These are phyloP conservation scores for Nothoprocta pentlandii DNA, from an alignment of 2,113 vertebrate species.

Conservation along the genomic window DNA sequence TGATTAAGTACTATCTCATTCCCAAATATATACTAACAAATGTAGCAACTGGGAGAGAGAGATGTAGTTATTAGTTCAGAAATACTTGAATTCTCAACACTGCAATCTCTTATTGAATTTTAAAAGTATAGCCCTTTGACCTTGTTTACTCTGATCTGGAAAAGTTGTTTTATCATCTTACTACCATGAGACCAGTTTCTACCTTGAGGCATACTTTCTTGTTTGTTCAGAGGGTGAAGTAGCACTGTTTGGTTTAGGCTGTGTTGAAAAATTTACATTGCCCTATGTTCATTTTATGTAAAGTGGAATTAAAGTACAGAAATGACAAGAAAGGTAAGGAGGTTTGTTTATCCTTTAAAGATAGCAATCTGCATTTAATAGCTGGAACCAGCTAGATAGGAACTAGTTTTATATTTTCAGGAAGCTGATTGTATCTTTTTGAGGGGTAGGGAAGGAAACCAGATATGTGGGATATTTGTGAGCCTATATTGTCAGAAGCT, in stretches of 20 bases:
- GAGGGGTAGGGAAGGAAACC: neutral
- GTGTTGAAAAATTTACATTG: neutral
- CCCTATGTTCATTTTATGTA: neutral
- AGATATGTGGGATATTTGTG: neutral
- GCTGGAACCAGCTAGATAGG: neutral
- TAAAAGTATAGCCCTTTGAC: neutral
- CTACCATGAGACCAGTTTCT: neutral
- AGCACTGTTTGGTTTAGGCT: neutral
- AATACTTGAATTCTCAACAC: neutral
- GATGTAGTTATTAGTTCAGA: neutral
- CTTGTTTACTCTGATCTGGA: neutral
- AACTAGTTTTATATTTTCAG: neutral
- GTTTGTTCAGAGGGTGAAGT: neutral
- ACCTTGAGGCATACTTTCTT: neutral
- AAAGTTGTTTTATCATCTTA: neutral
- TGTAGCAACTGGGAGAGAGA: neutral
- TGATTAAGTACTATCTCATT: neutral
- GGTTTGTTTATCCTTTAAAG: neutral
- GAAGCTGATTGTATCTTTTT: neutral
- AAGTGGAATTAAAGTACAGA: neutral
- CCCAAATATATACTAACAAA: neutral
- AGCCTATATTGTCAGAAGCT: neutral
- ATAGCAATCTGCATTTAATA: neutral
- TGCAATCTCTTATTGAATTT: neutral
- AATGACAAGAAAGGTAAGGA: neutral